Conservation (phyloP, 2,797 vertebrate genomes). For the Sebastes reedi region DNA sequence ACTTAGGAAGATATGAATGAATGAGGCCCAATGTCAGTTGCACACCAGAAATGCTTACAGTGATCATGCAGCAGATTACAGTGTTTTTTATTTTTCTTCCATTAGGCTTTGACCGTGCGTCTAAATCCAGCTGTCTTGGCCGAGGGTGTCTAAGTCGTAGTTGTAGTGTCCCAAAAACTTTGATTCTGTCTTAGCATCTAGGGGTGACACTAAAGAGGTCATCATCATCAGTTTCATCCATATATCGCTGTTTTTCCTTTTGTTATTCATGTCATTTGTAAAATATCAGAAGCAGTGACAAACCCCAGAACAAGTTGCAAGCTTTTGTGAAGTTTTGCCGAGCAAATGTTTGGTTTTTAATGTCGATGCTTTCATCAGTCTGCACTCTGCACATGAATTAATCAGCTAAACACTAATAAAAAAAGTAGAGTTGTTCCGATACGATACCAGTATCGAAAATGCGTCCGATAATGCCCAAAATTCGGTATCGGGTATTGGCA, state of each 20-base stretch:
- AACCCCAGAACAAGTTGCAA: neutral
- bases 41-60: neutral
- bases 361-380: neutral
- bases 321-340: neutral
- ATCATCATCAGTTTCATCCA: neutral
- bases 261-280: neutral
- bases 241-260: neutral
- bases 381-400: neutral
- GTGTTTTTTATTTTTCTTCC: neutral
- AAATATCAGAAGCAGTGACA: too few relatives aligned
- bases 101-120: neutral
- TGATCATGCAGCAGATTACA: neutral
- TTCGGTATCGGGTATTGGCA: too few relatives aligned
- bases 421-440: neutral
- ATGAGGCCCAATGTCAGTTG: neutral
- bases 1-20: too few relatives aligned
- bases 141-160: neutral
- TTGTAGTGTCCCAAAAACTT: neutral
- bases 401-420: neutral
- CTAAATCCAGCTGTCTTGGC: neutral
- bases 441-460: too few relatives aligned
- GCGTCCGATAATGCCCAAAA: too few relatives aligned
- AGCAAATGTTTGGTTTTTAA: neutral
- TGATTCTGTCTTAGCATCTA: neutral
- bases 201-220: neutral